These are phyloP conservation scores for Notarius quadriscutis DNA, from an alignment of 2,113 vertebrate species.

Conservation along the genomic window DNA sequence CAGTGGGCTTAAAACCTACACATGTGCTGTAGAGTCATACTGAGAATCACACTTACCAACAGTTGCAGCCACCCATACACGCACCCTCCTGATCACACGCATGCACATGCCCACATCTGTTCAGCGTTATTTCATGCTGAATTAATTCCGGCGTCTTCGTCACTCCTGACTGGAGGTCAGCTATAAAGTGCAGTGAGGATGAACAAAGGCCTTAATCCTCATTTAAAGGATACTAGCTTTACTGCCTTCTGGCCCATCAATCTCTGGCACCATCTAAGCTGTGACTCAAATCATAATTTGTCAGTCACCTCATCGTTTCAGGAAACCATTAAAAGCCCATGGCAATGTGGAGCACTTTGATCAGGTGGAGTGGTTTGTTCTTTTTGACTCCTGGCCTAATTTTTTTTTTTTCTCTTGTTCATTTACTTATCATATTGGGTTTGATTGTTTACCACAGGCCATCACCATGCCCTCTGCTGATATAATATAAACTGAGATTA, in stretches of 20 bases:
- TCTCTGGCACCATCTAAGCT: neutral
- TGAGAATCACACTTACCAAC: neutral
- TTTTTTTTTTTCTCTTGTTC: slow-evolving; percentile 12
- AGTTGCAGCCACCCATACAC: slow-evolving; percentile 17
- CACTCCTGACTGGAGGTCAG: slow-evolving; percentile 46
- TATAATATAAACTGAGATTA: neutral
- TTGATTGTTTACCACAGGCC: neutral
- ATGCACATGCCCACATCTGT: slow-evolving; percentile 30
- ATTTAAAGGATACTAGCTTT: slow-evolving; percentile 37
- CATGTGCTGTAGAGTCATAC: neutral
- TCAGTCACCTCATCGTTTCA: slow-evolving; percentile 25
- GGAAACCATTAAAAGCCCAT: neutral
- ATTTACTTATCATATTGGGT: neutral
- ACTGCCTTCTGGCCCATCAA: slow-evolving; percentile 18
- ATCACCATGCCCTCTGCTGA: neutral
- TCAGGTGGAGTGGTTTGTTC: slow-evolving; percentile 2
- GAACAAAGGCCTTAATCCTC: slow-evolving; percentile 37
- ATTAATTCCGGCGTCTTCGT: slow-evolving; percentile 65
- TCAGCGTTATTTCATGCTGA: slow-evolving; percentile 65
- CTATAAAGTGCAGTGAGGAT: slow-evolving; percentile 52
- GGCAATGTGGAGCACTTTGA: neutral
- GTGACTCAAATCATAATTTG: slow-evolving; percentile 12
- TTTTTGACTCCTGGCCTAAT: slow-evolving; percentile 15
- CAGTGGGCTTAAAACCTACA: neutral
- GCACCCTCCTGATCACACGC: slow-evolving; percentile 37